Base-by-base conservation (phyloP, 2,797 vertebrate genomes). In the Sternotherus odoratus region DNA sequence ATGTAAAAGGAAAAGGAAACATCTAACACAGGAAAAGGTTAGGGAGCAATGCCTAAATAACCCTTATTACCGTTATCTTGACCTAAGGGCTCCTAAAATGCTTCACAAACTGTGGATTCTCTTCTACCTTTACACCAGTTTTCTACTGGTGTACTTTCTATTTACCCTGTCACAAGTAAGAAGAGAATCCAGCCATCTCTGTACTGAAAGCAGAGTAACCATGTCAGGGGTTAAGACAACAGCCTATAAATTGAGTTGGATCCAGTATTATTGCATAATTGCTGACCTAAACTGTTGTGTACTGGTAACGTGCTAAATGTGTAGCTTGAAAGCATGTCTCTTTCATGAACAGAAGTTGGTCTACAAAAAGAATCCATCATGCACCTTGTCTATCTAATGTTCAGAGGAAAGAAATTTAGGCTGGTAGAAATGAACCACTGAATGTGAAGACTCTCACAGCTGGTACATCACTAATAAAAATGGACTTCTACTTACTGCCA, bases 231-330 rank as follows among this genome's bases (percentile, higher is more conserved):
- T 39, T 33, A 33, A 21, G 87, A 54, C 30, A 54, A 43, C 26
- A 56, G 21, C 21, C 60, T 21, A 51, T 46, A 80, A 51, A 56
- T 33, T 77, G 28, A 77, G 28, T 53, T 53, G 53, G 53, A 24
- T 0, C 0, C 0, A 0, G 30, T 0, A 0, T 28, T 17, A 49
- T 84, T 43, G 57, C 0, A 53, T 9, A 24, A 24, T 53, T 53
- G 21, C 53, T 53, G 53, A 53, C 53, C 53, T 53, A 53, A 53
- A 53, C 53, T 24, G 53, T 53, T 53, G 53, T 24, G 23, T 24
- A 10, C 4, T 53, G 53, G 53, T 24, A 53, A 53, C 24, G 23
- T 24, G 53, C 75, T 43, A 50, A 83, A 86, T 80, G 63, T 11
- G n/a, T 21, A 21, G 17, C 19, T 66, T 10, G 9, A 36, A 66